Evolutionary conservation across 2,113 vertebrate genomes (phyloP).

Genomic region (Sialia sialis): DNA sequence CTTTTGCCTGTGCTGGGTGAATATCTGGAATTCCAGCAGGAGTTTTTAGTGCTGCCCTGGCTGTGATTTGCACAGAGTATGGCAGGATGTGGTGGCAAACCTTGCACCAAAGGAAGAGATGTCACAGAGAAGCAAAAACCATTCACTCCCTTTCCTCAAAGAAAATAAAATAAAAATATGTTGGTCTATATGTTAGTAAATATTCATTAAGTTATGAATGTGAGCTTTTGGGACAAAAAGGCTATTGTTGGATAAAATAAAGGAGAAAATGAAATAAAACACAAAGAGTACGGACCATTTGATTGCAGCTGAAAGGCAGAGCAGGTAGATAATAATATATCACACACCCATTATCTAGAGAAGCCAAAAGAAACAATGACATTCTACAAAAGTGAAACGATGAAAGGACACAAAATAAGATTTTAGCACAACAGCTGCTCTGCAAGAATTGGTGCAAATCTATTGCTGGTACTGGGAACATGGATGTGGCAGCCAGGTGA

Average conservation of each 20-base stretch:
- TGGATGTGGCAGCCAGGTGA: not conserved
- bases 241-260: not conserved
- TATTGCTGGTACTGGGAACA: not conserved
- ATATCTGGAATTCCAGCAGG: not conserved
- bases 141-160: not conserved
- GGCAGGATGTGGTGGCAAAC: not conserved
- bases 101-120: not conserved
- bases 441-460: not conserved
- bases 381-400: not conserved
- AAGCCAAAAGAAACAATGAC: not conserved
- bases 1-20: not conserved
- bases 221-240: not conserved
- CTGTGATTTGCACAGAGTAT: not conserved
- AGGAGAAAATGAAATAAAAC: not conserved
- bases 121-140: not conserved
- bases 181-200: not conserved
- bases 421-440: not conserved
- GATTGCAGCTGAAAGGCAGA: not conserved
- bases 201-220: no score
- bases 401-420: not conserved
- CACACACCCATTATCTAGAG: fast-evolving
- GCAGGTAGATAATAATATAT: not conserved
- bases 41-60: not conserved
- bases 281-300: not conserved
- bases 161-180: not conserved